Percentiles rank a stretch among this genome's conserved stretches.
These are phyloP conservation scores for Lasius fuliginosus DNA, from an alignment of 2,888 invertebrate species.

Conservation along the genomic window DNA sequence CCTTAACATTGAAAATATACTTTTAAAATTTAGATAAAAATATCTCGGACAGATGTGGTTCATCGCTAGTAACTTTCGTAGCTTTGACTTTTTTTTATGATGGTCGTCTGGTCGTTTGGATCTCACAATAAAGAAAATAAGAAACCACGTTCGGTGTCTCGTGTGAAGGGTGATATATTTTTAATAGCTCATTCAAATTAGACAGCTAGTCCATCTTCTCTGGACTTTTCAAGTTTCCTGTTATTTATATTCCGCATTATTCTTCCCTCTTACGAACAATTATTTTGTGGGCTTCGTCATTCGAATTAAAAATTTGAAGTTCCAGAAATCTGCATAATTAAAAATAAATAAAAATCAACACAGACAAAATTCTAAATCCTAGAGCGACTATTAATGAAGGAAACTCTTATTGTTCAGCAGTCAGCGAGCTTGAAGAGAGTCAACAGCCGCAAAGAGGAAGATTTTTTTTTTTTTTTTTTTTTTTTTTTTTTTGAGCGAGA, in stretches of 20 bases:
- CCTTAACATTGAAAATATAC: constrained; percentile 46
- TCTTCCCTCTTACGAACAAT: background rate
- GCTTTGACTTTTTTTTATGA: constrained; percentile 18
- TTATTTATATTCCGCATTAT: background rate
- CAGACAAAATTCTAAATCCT: background rate
- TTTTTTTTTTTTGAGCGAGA: background rate
- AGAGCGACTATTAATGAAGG: background rate
- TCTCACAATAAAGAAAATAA: constrained; percentile 8
- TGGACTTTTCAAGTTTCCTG: background rate
- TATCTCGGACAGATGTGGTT: constrained; percentile 26
- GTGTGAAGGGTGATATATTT: constrained; percentile 29
- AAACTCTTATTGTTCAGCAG: background rate
- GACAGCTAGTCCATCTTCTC: background rate
- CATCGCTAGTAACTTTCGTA: constrained; percentile 1
- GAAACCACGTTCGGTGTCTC: constrained; percentile 3
- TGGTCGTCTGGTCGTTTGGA: background rate
- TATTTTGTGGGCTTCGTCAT: background rate
- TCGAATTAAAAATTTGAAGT: background rate
- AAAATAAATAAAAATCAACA: background rate
- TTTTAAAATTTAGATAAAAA: constrained; percentile 25
- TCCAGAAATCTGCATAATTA: background rate
- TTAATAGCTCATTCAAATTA: constrained; percentile 49
- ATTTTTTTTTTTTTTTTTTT: too few species aligned
- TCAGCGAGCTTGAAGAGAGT: background rate
- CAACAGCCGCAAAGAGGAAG: background rate